Percentiles rank a stretch among this genome's conserved stretches.
Evolutionary conservation across 2,113 vertebrate genomes (phyloP).

Genomic region (Diadophis punctatus): DNA sequence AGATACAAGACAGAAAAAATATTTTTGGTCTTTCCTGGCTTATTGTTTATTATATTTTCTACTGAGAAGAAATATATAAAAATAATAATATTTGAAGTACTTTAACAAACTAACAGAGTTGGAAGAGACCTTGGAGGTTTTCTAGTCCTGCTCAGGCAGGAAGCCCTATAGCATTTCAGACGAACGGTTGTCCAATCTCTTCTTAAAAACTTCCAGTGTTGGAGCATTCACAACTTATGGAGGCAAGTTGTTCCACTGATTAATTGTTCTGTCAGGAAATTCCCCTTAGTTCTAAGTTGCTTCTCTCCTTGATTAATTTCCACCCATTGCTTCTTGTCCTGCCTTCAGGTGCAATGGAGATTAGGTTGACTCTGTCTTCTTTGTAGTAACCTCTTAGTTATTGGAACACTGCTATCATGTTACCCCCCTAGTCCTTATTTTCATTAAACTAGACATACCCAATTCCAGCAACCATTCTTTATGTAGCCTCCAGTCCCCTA

Average conservation of each 20-base stretch:
- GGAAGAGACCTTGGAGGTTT: neutral
- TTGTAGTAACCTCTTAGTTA: neutral
- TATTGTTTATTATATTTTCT: neutral
- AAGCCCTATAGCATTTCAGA: neutral
- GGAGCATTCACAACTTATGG: neutral
- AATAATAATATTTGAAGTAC: neutral
- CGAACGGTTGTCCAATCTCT: neutral
- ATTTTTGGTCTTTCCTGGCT: neutral
- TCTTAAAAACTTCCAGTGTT: neutral
- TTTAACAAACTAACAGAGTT: neutral
- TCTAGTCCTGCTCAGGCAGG: neutral
- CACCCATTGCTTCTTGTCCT: neutral
- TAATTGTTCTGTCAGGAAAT: neutral
- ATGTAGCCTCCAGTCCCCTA: neutral
- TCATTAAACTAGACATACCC: neutral
- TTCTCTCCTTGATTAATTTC: neutral
- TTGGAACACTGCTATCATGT: neutral
- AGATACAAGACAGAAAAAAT: neutral
- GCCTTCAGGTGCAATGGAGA: neutral
- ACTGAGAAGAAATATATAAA: neutral
- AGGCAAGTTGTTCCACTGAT: neutral
- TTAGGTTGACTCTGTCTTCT: neutral
- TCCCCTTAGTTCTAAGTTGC: neutral
- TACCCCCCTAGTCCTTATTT: neutral
- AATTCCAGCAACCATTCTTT: neutral